These are phyloP conservation scores for Notiomystis cincta DNA, from an alignment of 2,113 vertebrate species.

Conservation along the genomic window DNA sequence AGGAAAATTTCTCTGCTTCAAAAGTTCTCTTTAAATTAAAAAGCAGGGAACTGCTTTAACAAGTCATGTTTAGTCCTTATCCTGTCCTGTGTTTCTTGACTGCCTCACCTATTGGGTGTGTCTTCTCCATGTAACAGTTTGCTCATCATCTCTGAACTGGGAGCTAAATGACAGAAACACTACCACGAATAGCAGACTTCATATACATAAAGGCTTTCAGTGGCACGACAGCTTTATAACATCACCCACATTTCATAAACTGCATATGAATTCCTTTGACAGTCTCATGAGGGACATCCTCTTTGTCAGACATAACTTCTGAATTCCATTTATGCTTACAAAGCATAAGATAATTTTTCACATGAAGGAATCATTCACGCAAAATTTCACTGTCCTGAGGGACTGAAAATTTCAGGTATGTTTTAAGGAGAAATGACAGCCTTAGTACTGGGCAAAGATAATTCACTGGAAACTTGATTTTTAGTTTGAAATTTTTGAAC, in stretches of 20 bases:
- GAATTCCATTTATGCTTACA: not conserved
- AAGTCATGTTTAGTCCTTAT: not conserved
- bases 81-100: not conserved
- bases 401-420: not conserved
- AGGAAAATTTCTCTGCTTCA: not conserved
- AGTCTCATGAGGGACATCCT: not conserved
- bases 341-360: not conserved
- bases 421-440: not conserved
- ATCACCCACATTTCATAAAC: not conserved
- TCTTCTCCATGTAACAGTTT: not conserved
- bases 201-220: not conserved
- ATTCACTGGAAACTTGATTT: not conserved
- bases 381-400: not conserved
- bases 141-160: not conserved
- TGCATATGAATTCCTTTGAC: not conserved
- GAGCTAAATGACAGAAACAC: not conserved
- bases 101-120: not conserved
- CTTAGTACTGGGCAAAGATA: not conserved
- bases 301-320: not conserved
- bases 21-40: not conserved
- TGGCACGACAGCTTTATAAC: not conserved
- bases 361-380: not conserved
- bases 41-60: not conserved
- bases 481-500: not conserved
- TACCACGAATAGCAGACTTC: not conserved